phyloP scores from a whole-genome alignment of 2,113 vertebrate species.

The Monopterus albus region DNA sequence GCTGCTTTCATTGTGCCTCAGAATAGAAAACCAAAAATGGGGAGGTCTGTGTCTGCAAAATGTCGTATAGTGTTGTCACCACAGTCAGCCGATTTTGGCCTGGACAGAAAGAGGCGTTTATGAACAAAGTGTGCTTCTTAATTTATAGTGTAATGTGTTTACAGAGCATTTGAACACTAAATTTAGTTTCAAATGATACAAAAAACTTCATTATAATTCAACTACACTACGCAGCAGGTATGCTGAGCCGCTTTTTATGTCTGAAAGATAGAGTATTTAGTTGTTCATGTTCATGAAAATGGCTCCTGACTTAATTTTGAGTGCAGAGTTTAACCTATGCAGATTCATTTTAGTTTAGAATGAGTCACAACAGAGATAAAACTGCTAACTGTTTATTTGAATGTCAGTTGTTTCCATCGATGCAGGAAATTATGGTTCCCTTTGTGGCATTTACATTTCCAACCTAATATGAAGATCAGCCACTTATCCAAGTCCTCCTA shows the following conservation, averaged over 20 bases:
- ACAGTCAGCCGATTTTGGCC: background rate
- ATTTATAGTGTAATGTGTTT: background rate
- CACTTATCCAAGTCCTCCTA: conserved; percentile 24
- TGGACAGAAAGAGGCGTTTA: conserved; percentile 10
- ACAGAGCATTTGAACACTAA: background rate
- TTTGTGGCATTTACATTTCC: conserved; percentile 16
- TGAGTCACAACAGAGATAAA: background rate
- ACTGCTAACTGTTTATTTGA: background rate
- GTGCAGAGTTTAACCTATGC: background rate
- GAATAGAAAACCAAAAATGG: conserved; percentile 63
- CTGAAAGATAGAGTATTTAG: background rate
- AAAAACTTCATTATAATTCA: too few relatives aligned
- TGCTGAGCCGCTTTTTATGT: background rate
- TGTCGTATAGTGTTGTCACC: conserved; percentile 32
- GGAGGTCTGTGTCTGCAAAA: conserved; percentile 36
- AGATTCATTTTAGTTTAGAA: background rate
- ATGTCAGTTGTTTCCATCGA: conserved; percentile 37
- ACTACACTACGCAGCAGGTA: too few relatives aligned
- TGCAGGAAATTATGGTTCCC: conserved; percentile 32
- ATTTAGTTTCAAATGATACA: background rate
- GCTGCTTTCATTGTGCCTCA: conserved; percentile 57
- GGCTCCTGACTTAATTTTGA: background rate
- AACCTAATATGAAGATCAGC: conserved; percentile 9
- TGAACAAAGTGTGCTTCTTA: conserved; percentile 3
- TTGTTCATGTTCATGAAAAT: background rate